These are phyloP conservation scores for Pipistrellus kuhlii DNA, from an alignment of 2,797 vertebrate species.

Conservation along the genomic window DNA sequence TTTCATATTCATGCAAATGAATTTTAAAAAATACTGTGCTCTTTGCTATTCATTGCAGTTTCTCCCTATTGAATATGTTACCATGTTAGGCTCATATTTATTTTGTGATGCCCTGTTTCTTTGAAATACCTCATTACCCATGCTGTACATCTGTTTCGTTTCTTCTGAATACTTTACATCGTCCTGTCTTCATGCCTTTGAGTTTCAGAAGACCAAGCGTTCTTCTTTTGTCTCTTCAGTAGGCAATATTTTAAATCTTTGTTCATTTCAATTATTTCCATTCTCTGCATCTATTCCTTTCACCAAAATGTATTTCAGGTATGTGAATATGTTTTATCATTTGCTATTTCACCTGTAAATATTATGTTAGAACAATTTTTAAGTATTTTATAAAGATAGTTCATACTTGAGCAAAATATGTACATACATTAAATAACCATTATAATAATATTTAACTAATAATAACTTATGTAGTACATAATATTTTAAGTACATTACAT, in stretches of 20 bases:
- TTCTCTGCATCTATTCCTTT: conserved; percentile 31
- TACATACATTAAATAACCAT: background rate
- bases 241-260: conserved; percentile 43
- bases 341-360: conserved; percentile 41
- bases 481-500: conserved; percentile 10
- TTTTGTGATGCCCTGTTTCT: conserved; percentile 2
- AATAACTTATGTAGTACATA: background rate
- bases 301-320: conserved; percentile 20
- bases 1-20: background rate
- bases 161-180: conserved; percentile 39
- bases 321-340: conserved; percentile 28
- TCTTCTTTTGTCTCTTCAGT: conserved; percentile 13
- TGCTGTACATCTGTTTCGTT: background rate
- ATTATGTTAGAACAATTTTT: conserved; percentile 18
- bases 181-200: background rate
- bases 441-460: background rate
- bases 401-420: conserved; percentile 54
- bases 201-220: background rate
- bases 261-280: conserved; percentile 34
- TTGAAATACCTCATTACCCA: conserved; percentile 1
- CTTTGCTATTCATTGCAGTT: conserved; percentile 37
- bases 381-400: conserved; percentile 48
- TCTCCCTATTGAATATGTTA: conserved; percentile 13
- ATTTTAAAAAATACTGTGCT: conserved; percentile 15
- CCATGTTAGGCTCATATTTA: conserved; percentile 27